A percentile compares a stretch with the other conserved stretches of the same genome.
These are phyloP conservation scores for Achatina immaculata DNA, from an alignment of 1,140 invertebrate species.

Conservation along the genomic window DNA sequence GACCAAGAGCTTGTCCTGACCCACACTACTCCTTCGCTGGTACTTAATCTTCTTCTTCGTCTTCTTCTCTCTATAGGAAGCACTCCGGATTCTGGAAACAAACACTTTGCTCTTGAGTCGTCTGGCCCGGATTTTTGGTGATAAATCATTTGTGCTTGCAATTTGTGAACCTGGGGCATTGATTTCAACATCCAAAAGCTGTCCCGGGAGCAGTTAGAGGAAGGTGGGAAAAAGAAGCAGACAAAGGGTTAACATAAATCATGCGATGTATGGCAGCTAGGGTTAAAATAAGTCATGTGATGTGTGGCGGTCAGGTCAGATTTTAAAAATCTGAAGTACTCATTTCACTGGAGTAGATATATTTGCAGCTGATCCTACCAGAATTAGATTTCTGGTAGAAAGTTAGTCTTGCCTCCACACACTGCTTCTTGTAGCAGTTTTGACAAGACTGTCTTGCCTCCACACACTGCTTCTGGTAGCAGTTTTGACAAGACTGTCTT, in stretches of 20 bases:
- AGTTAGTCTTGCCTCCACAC: no score
- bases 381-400: no score
- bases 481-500: no score
- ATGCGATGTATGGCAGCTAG: neutral
- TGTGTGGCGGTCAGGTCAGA: no score
- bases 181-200: slow-evolving; percentile 9
- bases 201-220: neutral
- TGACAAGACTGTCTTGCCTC: no score
- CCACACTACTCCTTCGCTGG: slow-evolving; percentile 62
- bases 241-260: slow-evolving; percentile 8
- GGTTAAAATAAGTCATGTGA: slow-evolving; percentile 12
- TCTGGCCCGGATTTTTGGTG: slow-evolving; percentile 49
- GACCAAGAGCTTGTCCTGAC: slow-evolving; percentile 61
- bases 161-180: neutral
- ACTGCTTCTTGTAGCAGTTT: no score
- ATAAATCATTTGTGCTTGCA: slow-evolving; percentile 43
- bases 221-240: slow-evolving; percentile 25
- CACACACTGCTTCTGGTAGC: no score
- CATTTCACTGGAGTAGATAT: no score
- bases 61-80: slow-evolving; percentile 69
- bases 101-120: slow-evolving; percentile 54
- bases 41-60: slow-evolving; percentile 61
- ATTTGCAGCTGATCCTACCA: no score
- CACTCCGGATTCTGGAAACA: slow-evolving; percentile 55
- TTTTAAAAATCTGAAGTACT: no score